phyloP scores from a whole-genome alignment of 2,113 vertebrate genomes.

The Semicossyphus pulcher region DNA sequence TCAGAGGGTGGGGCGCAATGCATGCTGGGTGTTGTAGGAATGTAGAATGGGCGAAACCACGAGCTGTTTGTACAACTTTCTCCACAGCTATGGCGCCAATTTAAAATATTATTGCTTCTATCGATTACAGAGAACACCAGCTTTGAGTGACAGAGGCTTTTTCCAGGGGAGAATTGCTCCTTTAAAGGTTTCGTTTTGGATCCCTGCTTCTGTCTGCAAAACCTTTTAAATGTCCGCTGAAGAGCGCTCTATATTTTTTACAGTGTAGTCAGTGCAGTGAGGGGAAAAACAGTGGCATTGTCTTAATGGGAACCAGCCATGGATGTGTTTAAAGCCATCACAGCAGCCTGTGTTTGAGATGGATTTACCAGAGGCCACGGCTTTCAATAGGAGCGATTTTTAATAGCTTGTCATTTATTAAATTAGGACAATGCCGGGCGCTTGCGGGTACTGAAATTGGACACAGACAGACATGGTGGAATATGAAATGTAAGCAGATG shows the following conservation, averaged over 20 bases:
- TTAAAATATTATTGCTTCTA: too few species aligned
- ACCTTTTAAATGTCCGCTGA: constrained; percentile 34
- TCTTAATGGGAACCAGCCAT: constrained; percentile 73
- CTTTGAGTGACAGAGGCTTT: too few species aligned
- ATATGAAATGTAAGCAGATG: constrained; percentile 82
- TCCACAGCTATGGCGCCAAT: too few species aligned
- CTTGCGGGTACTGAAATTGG: constrained; percentile 76
- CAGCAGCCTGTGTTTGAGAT: constrained; percentile 62
- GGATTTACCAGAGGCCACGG: constrained; percentile 75
- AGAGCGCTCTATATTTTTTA: constrained; percentile 27
- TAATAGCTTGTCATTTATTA: constrained; percentile 83
- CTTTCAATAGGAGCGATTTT: constrained; percentile 75
- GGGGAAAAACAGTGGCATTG: constrained; percentile 75
- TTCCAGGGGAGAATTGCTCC: too few species aligned
- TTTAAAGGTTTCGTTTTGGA: constrained; percentile 28
- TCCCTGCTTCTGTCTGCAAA: constrained; percentile 39
- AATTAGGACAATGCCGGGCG: constrained; percentile 79
- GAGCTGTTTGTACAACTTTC: too few species aligned
- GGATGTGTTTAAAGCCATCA: constrained; percentile 71
- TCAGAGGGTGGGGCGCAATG: too few species aligned
- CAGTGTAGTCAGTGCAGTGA: constrained; percentile 38
- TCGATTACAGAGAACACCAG: too few species aligned
- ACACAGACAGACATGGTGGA: constrained; percentile 75
- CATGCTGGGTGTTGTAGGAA: too few species aligned
- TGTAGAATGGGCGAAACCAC: too few species aligned